phyloP scores from a whole-genome alignment of 2,888 invertebrate genomes.

The Harpalus rubripes region DNA sequence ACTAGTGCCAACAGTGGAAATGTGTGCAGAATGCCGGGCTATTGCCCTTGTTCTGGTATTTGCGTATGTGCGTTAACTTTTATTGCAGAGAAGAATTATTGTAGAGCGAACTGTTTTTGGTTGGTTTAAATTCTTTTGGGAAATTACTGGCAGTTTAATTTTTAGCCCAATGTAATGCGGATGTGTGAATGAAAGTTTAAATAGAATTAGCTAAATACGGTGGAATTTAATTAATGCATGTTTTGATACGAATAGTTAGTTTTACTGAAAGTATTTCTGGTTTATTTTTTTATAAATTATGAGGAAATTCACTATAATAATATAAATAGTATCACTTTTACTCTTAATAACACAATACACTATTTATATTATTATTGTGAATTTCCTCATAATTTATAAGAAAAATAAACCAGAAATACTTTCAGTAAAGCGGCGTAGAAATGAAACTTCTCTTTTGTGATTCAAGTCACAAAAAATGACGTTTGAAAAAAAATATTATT shows the following conservation, averaged over 20 bases:
- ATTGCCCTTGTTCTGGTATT: conserved; percentile 55
- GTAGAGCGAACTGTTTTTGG: conserved; percentile 56
- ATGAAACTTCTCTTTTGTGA: too few species aligned
- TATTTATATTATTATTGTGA: too few species aligned
- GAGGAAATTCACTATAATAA: too few species aligned
- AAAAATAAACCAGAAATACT: too few species aligned
- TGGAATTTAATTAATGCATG: neutral
- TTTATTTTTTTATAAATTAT: neutral
- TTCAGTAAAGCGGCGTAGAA: too few species aligned
- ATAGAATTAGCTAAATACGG: neutral
- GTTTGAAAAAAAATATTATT: too few species aligned
- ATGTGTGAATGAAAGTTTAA: conserved; percentile 17
- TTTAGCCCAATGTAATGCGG: conserved; percentile 36
- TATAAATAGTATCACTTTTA: too few species aligned
- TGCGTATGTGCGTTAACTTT: conserved; percentile 62
- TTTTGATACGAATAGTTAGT: neutral
- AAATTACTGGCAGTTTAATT: conserved; percentile 50
- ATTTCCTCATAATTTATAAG: too few species aligned
- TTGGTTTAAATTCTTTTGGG: conserved; percentile 54
- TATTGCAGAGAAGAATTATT: conserved; percentile 58
- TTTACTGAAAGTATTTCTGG: neutral
- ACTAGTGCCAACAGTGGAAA: neutral
- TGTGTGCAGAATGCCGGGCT: conserved; percentile 3
- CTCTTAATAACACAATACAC: too few species aligned
- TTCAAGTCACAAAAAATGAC: too few species aligned